Conservation (phyloP, 2,797 vertebrate species). For the Sebastes iracundus region DNA sequence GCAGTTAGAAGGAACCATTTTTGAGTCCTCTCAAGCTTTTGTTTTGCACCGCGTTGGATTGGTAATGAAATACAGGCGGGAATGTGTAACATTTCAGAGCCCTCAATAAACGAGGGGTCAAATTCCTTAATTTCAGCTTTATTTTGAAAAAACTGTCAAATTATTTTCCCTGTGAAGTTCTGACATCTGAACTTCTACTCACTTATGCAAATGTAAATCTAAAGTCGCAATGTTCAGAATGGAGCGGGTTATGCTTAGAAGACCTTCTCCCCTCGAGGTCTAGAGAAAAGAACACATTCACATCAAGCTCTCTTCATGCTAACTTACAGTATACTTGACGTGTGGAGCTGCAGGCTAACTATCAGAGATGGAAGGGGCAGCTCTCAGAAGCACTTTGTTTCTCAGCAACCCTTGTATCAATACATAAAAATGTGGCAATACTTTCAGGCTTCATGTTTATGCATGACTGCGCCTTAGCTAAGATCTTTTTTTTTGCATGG, state of each 20-base stretch:
- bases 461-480: constrained; percentile 68
- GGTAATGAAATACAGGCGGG: constrained; percentile 32
- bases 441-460: constrained; percentile 74
- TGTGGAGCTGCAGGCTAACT: constrained; percentile 64
- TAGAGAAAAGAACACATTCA: constrained; percentile 43
- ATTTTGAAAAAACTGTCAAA: constrained; percentile 38
- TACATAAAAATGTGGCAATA: constrained; percentile 66
- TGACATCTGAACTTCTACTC: constrained; percentile 44
- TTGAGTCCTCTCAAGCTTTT: constrained; percentile 20
- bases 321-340: constrained; percentile 58
- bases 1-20: constrained; percentile 14
- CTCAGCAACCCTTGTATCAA: constrained; percentile 57
- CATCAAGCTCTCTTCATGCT: constrained; percentile 36
- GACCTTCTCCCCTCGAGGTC: constrained; percentile 27
- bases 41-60: not conserved
- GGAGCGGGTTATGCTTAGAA: constrained; percentile 35
- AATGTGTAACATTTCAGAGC: constrained; percentile 18
- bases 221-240: constrained; percentile 44
- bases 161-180: constrained; percentile 37
- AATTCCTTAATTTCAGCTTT: constrained; percentile 41
- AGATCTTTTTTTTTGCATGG: constrained; percentile 51
- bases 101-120: constrained; percentile 32
- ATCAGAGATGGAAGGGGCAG: constrained; percentile 57
- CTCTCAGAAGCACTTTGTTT: constrained; percentile 64
- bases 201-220: constrained; percentile 52